These are phyloP conservation scores for Dysmachus trigonus DNA, from an alignment of 2,888 invertebrate species.

Conservation along the genomic window DNA sequence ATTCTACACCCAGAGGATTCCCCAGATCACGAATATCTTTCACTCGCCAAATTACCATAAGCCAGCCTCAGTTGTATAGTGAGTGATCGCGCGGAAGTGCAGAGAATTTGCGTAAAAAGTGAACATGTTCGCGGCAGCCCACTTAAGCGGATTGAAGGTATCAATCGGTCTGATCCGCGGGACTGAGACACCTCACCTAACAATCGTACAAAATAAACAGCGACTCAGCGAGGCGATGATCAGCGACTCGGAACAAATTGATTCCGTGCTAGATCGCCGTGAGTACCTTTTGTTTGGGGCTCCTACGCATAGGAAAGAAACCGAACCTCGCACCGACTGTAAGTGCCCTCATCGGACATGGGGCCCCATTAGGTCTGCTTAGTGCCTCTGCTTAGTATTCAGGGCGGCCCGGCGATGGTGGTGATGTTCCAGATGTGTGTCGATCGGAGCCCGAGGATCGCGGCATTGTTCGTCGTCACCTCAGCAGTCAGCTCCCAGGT, in stretches of 20 bases:
- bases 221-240: not conserved
- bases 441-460: not conserved
- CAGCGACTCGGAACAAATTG: not conserved
- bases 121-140: not conserved
- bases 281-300: not conserved
- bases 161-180: not conserved
- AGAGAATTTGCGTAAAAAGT: not conserved
- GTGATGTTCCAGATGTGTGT: not conserved
- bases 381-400: not conserved
- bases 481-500: not conserved
- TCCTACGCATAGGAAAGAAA: not conserved
- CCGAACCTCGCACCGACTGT: not conserved
- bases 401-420: not conserved
- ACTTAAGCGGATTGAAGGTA: not conserved
- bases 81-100: not conserved
- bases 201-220: not conserved
- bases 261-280: not conserved
- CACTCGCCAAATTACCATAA: not conserved
- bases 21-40: not conserved
- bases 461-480: not conserved
- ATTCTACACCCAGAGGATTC: not conserved
- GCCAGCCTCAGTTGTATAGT: not conserved
- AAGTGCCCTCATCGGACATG: not conserved
- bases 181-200: not conserved
- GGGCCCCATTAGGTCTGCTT: not conserved